These are phyloP conservation scores for Muntiacus muntjak DNA, from an alignment of 2,113 vertebrate species.

Conservation along the genomic window DNA sequence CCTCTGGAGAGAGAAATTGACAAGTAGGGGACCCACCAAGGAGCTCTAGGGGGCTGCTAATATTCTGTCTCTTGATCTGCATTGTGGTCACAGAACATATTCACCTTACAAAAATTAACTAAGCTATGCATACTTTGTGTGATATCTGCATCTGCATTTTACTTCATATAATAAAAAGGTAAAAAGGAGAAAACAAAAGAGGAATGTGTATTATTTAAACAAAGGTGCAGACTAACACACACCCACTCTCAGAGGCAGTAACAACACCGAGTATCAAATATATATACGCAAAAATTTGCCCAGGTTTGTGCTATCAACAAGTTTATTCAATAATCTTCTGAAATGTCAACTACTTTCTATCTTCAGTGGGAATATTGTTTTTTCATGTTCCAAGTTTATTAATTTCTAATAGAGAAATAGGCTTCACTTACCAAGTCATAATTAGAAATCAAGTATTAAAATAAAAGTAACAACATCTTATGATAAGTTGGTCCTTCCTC, in stretches of 20 bases:
- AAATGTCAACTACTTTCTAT: background rate
- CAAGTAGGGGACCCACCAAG: no score
- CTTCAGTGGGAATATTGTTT: background rate
- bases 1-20: background rate
- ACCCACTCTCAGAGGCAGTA: background rate
- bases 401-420: background rate
- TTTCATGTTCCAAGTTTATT: background rate
- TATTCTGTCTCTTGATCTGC: background rate
- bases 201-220: background rate
- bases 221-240: background rate
- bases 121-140: background rate
- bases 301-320: background rate
- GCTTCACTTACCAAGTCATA: background rate
- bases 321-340: background rate
- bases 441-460: background rate
- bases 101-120: background rate
- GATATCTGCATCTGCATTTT: background rate
- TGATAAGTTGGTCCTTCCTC: background rate
- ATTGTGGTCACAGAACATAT: background rate
- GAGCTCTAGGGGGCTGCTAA: background rate
- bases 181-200: background rate
- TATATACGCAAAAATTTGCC: background rate
- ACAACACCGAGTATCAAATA: background rate
- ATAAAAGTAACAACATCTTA: background rate
- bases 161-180: background rate